phyloP scores from a whole-genome alignment of 2,888 invertebrate genomes.

The Cactoblastis cactorum region DNA sequence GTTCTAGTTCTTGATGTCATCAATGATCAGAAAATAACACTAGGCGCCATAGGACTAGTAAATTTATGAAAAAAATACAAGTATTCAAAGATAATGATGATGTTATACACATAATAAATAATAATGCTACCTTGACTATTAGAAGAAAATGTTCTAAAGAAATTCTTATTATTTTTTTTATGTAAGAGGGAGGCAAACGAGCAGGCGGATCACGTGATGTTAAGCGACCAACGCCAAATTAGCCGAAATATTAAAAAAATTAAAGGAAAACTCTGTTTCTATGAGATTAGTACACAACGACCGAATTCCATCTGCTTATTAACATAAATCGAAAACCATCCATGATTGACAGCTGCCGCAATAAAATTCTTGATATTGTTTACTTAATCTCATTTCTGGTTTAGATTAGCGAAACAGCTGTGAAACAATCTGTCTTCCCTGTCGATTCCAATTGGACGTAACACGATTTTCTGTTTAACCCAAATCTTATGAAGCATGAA shows the following conservation, averaged over 20 bases:
- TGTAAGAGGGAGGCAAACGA: too few relatives aligned
- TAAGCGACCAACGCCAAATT: too few relatives aligned
- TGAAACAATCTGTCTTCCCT: neutral
- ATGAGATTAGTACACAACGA: neutral
- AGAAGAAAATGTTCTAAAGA: too few relatives aligned
- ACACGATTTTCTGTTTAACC: neutral
- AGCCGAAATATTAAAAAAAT: too few relatives aligned
- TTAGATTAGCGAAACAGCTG: neutral
- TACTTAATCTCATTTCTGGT: neutral
- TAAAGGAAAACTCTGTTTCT: too few relatives aligned
- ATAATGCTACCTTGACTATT: too few relatives aligned
- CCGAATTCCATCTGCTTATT: too few relatives aligned
- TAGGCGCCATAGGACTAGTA: neutral
- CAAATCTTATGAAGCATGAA: neutral
- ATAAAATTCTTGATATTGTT: conserved; percentile 1
- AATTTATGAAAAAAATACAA: too few relatives aligned
- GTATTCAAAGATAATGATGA: too few relatives aligned
- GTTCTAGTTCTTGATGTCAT: neutral
- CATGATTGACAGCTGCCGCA: neutral
- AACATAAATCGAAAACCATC: neutral
- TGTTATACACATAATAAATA: too few relatives aligned
- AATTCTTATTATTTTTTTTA: too few relatives aligned
- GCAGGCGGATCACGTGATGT: too few relatives aligned
- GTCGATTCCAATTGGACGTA: neutral
- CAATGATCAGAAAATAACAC: neutral